Evolutionary conservation across 2,113 vertebrate species (phyloP), one percentile per base, ranked within the genome.

Genomic region (Anthoscopus minutus): DNA sequence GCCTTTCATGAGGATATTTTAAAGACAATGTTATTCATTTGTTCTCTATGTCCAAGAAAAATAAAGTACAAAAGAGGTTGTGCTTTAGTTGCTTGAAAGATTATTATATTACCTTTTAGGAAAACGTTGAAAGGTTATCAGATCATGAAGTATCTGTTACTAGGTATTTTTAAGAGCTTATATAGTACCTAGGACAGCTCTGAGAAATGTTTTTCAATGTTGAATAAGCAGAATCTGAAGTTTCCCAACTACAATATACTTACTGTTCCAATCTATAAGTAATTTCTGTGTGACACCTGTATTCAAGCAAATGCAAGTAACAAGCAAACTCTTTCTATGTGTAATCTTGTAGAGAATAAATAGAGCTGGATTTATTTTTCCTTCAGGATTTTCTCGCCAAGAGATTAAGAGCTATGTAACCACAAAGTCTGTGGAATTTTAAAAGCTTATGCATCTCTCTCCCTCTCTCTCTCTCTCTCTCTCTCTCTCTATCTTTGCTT

Each of bases 391-490:
- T 73, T 60, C 2, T 42, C 56, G 20, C 21, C 31, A 61, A 38
- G 47, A 65, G 25, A 42, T 70, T 53, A 60, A 19, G 18, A 89
- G 21, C 24, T 47, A 8, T 33, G n/a, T 23, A 60, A 37, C 23
- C 6, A 60, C 13, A 53, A 57, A 13, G 24, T 22, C 6, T 77
- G 56, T 50, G 42, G 17, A 48, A 44, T 62, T 69, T n/a, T 17
- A 65, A 82, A 86, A 82, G 56, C 16, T 10, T 81, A 25, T 13
- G 6, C 2, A 2, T 48, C 27, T 47, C 14, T 47, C 2, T 76
- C 30, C 37, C 0, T 51, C 15, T 64, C 0, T 37, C 31, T 44
- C 2, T 51, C 11, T 33, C 4, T 30, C 9, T 47, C 10, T 48
- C 14, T 60, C 3, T 27, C 22, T 66, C 3, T 44, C 17, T 51